Percentiles rank a stretch among this genome's conserved stretches.
These are phyloP conservation scores for Leptodirus hochenwartii DNA, from an alignment of 2,888 invertebrate genomes.

Conservation along the genomic window DNA sequence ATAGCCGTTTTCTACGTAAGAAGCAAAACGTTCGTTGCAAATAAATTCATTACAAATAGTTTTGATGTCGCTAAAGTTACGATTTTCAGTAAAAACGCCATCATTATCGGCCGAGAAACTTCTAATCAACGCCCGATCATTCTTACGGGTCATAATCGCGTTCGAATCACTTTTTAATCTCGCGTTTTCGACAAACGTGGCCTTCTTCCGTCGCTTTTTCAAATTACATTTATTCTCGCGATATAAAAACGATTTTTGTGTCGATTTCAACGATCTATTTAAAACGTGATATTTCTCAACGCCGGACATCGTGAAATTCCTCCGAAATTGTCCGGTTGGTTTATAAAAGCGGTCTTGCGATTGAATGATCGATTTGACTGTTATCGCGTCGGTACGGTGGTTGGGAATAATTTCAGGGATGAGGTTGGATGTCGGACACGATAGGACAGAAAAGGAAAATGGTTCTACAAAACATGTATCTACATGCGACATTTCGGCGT, in stretches of 20 bases:
- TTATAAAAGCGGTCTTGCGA: slow-evolving; percentile 27
- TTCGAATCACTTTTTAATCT: slow-evolving; percentile 10
- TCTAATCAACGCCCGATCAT: neutral
- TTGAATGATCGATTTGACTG: slow-evolving; percentile 25
- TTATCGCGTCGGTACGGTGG: slow-evolving; percentile 12
- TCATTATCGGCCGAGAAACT: slow-evolving; percentile 2
- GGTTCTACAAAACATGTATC: slow-evolving; percentile 5
- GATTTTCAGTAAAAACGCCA: slow-evolving; percentile 3
- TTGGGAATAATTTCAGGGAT: slow-evolving; percentile 3
- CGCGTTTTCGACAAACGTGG: too few relatives aligned
- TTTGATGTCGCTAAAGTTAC: slow-evolving; percentile 15
- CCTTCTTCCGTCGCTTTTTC: too few relatives aligned
- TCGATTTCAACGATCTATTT: too few relatives aligned
- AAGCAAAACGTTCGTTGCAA: slow-evolving; percentile 17
- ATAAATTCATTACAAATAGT: slow-evolving; percentile 19
- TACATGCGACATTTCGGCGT: slow-evolving; percentile 7
- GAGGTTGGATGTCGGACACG: neutral
- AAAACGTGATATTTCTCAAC: slow-evolving; percentile 25
- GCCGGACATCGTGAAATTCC: slow-evolving; percentile 24
- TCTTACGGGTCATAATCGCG: neutral
- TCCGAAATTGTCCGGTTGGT: slow-evolving; percentile 21
- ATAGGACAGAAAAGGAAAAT: too few relatives aligned
- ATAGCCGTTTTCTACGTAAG: slow-evolving; percentile 14
- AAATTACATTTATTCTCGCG: too few relatives aligned
- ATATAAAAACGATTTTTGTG: too few relatives aligned